A percentile compares a stretch with the other conserved stretches of the same genome.
Conservation (phyloP, 2,797 vertebrate species). For the Potorous gilbertii region DNA sequence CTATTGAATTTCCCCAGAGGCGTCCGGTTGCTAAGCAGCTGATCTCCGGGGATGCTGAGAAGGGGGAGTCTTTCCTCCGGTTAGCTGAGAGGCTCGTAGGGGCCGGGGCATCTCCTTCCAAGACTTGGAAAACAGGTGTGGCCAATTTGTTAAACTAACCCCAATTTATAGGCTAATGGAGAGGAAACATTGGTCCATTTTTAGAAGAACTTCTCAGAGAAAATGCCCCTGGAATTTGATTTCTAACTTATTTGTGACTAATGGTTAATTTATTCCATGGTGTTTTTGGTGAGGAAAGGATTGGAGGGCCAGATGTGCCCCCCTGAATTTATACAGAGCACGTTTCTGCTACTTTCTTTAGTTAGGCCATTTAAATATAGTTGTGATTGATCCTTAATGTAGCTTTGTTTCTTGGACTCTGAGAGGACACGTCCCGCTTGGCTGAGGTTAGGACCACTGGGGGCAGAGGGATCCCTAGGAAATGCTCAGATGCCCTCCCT, state of each 20-base stretch:
- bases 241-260: neutral
- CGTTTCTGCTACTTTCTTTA: neutral
- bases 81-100: neutral
- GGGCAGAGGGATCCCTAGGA: neutral
- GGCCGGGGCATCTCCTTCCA: neutral
- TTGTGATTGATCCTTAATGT: too few relatives aligned
- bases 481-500: neutral
- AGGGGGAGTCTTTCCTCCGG: conserved; percentile 64
- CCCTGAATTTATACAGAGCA: neutral
- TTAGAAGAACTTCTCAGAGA: neutral
- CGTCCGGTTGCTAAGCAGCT: conserved; percentile 25
- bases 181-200: neutral
- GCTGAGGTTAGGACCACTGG: neutral
- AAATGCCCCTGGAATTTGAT: neutral
- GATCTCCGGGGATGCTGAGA: conserved; percentile 84
- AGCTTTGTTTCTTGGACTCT: neutral
- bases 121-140: conserved; percentile 82
- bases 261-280: neutral
- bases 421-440: too few relatives aligned
- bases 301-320: neutral
- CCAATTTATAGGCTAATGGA: neutral
- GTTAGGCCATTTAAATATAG: neutral
- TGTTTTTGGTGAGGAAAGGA: neutral
- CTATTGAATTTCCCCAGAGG: neutral
- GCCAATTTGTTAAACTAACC: neutral